A percentile compares a stretch with the other conserved stretches of the same genome.
phyloP scores from a whole-genome alignment of 1,140 invertebrate species.

The Latrodectus geometricus region DNA sequence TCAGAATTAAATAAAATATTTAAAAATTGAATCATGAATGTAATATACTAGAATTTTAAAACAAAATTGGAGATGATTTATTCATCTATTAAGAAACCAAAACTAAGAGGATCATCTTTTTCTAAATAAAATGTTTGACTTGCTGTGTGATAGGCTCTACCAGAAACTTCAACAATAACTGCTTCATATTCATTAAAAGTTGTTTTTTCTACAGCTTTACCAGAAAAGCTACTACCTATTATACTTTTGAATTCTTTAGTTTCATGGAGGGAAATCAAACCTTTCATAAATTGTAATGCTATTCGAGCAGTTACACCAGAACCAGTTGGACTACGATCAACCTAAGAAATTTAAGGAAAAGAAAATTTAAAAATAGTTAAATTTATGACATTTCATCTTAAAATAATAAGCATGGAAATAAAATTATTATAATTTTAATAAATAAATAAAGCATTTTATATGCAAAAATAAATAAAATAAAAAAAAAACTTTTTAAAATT shows the following conservation, averaged over 20 bases:
- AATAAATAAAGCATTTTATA: too few relatives aligned
- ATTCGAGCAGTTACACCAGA: conserved; percentile 52
- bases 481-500: too few relatives aligned
- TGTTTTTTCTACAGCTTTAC: background rate
- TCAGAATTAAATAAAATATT: too few relatives aligned
- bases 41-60: too few relatives aligned
- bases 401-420: too few relatives aligned
- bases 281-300: conserved; percentile 27
- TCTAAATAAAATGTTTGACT: conserved; percentile 46
- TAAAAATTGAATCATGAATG: too few relatives aligned
- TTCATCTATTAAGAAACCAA: conserved; percentile 23
- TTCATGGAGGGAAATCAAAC: conserved; percentile 9
- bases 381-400: too few relatives aligned
- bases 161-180: conserved; percentile 44
- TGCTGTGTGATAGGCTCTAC: conserved; percentile 42
- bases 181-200: background rate
- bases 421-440: too few relatives aligned
- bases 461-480: too few relatives aligned
- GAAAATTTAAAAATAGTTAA: background rate
- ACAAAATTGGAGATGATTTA: background rate
- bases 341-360: background rate
- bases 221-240: conserved; percentile 24
- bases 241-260: conserved; percentile 44
- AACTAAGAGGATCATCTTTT: conserved; percentile 10
- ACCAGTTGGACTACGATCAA: conserved; percentile 49